Evolutionary conservation across 2,113 vertebrate species (phyloP), one percentile per base, ranked within the genome.

Genomic region (Turdus rufiventris): DNA sequence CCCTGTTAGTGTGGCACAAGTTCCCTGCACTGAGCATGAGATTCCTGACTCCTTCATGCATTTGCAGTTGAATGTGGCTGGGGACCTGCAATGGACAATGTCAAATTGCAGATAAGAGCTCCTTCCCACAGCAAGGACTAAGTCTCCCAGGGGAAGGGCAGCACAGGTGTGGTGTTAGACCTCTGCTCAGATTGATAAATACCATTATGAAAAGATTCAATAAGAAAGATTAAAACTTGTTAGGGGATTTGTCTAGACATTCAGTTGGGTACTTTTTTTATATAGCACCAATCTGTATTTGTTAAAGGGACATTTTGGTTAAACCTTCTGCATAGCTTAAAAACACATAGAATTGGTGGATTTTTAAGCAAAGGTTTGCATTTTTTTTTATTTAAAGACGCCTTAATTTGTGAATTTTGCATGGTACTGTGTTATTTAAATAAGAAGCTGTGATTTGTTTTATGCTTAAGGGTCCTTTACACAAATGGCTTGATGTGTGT

Each of bases 391-490:
- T 91, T 81, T 96, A 50, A 90, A 91, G 67, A 60, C 50, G 88
- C 72, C 71, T 56, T 80, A 34, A 63, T 74, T 77, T 91, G 84
- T 85, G 77, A 91, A 63, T 89, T 89, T 92, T 96, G 80, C 81
- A 78, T 76, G 50, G 70, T 67, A 57, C 57, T 74, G n/a, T 81
- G 36, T 83, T 96, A 78, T 71, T 95, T 90, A 84, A 92, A 67
- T 94, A 85, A 91, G 80, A 81, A 87, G 20, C 47, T 94, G 65
- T 86, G 74, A 60, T 78, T 91, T 81, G 58, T 82, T 97, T 96
- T 92, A 50, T 81, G 91, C 92, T 97, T 94, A 85, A 97, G 75
- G 94, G 94, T 94, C 95, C 79, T 96, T 91, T 82, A 93, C 63
- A 90, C 73, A 96, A 97, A 96, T 81, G 82, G 65, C 84, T 95